phyloP scores from a whole-genome alignment of 1,140 invertebrate species.

The Eriocheir sinensis region DNA sequence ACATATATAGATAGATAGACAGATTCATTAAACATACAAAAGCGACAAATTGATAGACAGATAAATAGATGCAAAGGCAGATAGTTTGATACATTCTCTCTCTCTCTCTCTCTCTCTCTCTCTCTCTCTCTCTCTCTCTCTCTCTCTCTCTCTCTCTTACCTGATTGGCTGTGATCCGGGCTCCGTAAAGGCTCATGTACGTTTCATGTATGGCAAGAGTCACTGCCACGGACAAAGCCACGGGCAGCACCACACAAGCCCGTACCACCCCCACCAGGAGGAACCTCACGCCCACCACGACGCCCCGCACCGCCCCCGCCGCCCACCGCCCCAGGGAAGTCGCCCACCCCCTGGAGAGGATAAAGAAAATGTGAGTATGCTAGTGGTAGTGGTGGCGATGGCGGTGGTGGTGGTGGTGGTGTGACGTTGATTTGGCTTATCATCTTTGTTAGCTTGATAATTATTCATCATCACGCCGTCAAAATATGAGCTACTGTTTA shows the following conservation, averaged over 20 bases:
- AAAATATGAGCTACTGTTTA: not conserved
- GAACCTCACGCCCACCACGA: not conserved
- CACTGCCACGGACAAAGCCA: not conserved
- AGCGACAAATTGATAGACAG: too few species aligned
- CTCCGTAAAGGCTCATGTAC: constrained; percentile 34
- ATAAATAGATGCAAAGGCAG: too few species aligned
- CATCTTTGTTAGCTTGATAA: not conserved
- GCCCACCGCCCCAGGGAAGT: not conserved
- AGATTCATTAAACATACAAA: too few species aligned
- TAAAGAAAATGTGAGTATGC: not conserved
- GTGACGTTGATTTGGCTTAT: not conserved
- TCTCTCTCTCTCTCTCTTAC: not conserved
- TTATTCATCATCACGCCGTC: not conserved
- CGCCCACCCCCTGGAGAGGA: not conserved
- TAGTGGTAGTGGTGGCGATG: not conserved
- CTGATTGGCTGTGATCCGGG: constrained; percentile 46
- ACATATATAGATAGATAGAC: too few species aligned
- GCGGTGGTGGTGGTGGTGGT: not conserved
- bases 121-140: too few species aligned
- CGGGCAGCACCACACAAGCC: not conserved
- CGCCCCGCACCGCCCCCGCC: not conserved
- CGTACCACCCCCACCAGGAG: not conserved
- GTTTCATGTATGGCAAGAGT: not conserved
- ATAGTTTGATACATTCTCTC: too few species aligned
- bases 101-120: too few species aligned